phyloP scores from a whole-genome alignment of 2,888 invertebrate genomes.

The Synanthedon formicaeformis region DNA sequence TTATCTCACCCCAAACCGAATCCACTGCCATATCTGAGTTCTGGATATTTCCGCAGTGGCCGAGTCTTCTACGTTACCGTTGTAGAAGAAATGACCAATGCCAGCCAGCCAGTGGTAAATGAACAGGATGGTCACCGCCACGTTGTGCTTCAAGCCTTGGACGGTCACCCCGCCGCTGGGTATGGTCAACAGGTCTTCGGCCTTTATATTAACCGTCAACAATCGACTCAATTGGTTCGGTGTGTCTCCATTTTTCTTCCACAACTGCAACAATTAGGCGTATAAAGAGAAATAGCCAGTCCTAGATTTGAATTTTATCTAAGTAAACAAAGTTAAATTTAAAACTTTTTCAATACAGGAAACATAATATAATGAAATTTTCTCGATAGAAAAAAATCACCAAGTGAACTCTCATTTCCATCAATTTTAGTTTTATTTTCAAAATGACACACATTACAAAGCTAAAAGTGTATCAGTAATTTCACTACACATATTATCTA shows the following conservation, averaged over 20 bases:
- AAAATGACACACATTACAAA: no score
- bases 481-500: no score
- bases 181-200: conserved; percentile 65
- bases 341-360: no score
- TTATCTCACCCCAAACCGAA: conserved; percentile 67
- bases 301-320: no score
- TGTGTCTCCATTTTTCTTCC: conserved; percentile 54
- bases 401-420: no score
- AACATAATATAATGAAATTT: no score
- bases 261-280: conserved; percentile 43
- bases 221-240: conserved; percentile 66
- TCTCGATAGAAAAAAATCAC: no score
- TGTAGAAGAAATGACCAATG: conserved; percentile 74
- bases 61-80: conserved; percentile 77
- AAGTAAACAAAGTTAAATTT: no score
- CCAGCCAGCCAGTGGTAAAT: conserved; percentile 78
- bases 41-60: conserved; percentile 82
- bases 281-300: no score
- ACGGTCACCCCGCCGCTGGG: conserved; percentile 74
- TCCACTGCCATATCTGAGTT: conserved; percentile 82
- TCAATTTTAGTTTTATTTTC: no score
- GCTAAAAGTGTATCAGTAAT: no score
- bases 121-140: conserved; percentile 75
- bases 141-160: conserved; percentile 74
- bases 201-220: conserved; percentile 41